Percentiles rank a stretch among this genome's conserved stretches.
Conservation (phyloP, 2,113 vertebrate genomes). For the Syngnathus typhle region DNA sequence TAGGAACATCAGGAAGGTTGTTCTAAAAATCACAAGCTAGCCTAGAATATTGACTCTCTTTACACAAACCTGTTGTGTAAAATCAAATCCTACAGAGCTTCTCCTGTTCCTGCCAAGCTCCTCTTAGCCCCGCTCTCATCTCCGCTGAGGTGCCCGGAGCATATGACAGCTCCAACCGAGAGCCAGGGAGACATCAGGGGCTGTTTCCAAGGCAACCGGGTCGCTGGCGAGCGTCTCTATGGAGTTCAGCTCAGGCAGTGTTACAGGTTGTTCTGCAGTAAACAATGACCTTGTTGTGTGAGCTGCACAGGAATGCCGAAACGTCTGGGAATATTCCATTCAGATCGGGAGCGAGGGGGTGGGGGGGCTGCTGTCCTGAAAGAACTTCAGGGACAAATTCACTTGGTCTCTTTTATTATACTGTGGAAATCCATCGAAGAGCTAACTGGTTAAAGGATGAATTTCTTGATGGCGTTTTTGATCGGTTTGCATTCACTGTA, state of each 20-base stretch:
- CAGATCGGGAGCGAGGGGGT: conserved; percentile 28
- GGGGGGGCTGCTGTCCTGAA: conserved; percentile 23
- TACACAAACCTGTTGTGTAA: not conserved
- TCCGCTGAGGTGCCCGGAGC: conserved; percentile 32
- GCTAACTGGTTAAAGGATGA: not conserved
- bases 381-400: conserved; percentile 35
- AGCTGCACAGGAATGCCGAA: conserved; percentile 74
- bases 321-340: conserved; percentile 74
- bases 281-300: conserved; percentile 80
- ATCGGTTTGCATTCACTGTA: too few relatives aligned
- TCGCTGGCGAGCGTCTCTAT: conserved; percentile 63
- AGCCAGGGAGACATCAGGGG: conserved; percentile 58
- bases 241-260: conserved; percentile 67
- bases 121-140: conserved; percentile 1
- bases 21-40: too few relatives aligned
- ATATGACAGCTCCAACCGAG: conserved; percentile 34
- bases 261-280: conserved; percentile 77
- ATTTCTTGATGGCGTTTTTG: too few relatives aligned
- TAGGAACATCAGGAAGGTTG: conserved; percentile 1
- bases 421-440: not conserved
- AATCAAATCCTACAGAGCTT: not conserved
- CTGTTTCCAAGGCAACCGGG: conserved; percentile 61
- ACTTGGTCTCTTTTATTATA: conserved; percentile 49
- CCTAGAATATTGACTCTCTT: conserved; percentile 4
- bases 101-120: conserved; percentile 18